Evolutionary conservation across 2,888 invertebrate species (phyloP), one percentile per base, ranked within the genome.

Genomic region (Ectemnius lituratus): DNA sequence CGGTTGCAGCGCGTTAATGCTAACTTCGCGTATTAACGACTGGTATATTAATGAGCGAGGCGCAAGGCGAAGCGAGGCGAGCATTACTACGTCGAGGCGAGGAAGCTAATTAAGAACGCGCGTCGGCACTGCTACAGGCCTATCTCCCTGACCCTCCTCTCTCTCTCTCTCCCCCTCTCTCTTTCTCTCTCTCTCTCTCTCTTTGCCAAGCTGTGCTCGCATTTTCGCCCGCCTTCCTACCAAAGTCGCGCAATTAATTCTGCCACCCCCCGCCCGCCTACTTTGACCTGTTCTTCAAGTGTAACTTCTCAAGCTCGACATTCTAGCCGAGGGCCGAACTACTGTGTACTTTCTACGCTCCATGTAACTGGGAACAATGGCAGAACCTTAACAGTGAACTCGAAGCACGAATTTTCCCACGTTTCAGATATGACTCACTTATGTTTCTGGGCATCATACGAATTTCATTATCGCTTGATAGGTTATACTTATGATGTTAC

Each of bases 81-180:
- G 74, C 78, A 75, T 83, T 75, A 62, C 78, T 75, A 80, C 67
- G 81, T 63, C 76, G 71, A 80, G 73, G 67, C 74, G 65, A 76
- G 79, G 74, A 76, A 81, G 70, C 83, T 85, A 84, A 84, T 84
- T 85, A 84, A 79, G 79, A 83, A 73, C 82, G 70, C 75, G 52
- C 16, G n/a, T 16, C 16, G 52, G 52, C 52, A 16, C 37, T 58
- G 64, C 73, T 57, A 47, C 67, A 70, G 75, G 69, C 70, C 63
- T 70, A 72, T 67, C 67, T 70, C 68, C 65, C 67, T 65, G 71
- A 67, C 76, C 76, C 67, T 72, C 76, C 77, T 70, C 18, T 49
- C 49, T 23, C 28, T 58, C 63, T 59, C 11, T 37, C 37, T 37
- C 37, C 4, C 37, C 4, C 37, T 8, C 37, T 37, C 37, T 37